Conservation (phyloP, 2,113 vertebrate genomes). For the Hippoglossus stenolepis region DNA sequence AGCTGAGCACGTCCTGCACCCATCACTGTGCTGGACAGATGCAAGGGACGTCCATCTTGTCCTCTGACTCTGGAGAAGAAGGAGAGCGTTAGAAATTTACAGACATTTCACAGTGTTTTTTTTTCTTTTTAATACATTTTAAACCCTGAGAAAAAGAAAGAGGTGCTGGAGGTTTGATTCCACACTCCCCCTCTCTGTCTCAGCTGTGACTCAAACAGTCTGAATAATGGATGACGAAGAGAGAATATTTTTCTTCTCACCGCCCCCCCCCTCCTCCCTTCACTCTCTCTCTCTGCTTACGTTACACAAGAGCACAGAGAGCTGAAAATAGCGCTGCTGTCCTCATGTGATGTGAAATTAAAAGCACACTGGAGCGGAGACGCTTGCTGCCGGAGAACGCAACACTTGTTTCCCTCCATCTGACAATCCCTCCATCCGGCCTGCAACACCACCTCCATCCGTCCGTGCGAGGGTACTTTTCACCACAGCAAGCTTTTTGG, state of each 20-base stretch:
- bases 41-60: background rate
- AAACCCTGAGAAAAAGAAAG: background rate
- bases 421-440: conserved; percentile 57
- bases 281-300: conserved; percentile 57
- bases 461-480: conserved; percentile 59
- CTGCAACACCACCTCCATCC: conserved; percentile 57
- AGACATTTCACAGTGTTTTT: too few species aligned
- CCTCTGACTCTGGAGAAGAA: background rate
- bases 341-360: conserved; percentile 65
- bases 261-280: background rate
- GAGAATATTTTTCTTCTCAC: conserved; percentile 34
- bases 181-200: conserved; percentile 21
- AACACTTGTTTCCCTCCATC: conserved; percentile 63
- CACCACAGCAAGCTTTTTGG: conserved; percentile 66
- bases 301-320: conserved; percentile 63
- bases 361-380: conserved; percentile 72
- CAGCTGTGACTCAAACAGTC: conserved; percentile 66
- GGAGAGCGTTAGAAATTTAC: background rate
- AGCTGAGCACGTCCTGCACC: background rate
- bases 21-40: background rate
- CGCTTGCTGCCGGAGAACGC: conserved; percentile 59
- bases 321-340: conserved; percentile 74
- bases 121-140: too few species aligned
- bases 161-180: background rate
- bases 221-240: conserved; percentile 77